Evolutionary conservation across 2,888 invertebrate genomes (phyloP), one percentile per base, ranked within the genome.

Genomic region (Subacronicta megacephala): DNA sequence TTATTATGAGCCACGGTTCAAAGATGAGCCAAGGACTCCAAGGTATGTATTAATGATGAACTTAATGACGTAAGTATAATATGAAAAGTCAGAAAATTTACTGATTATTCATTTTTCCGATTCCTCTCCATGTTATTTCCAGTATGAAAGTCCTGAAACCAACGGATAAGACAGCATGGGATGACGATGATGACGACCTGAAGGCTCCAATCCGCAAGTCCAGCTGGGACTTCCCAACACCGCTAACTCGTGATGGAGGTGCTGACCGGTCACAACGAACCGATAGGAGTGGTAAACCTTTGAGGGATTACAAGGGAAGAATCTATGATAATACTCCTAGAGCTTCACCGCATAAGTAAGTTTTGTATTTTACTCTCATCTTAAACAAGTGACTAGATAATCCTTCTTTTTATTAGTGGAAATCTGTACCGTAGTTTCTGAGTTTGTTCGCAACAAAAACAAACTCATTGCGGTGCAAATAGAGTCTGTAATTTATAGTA

Each of bases 181-280:
- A 97, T 35, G 94, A 94, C 75, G 97, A 97, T 62, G 98, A 97
- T 66, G 98, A 98, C 68, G 97, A 97, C 44, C 93, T 95, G 4
- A 95, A 95, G 33, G 90, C 91, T 5, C 95, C 95, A 1, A 84
- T 95, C 0, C 95, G 95, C 55, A 96, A 96, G 74, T 98, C 98
- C 0, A 96, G 96, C 47, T 99, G 99, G 99, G 99, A 99, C 89
- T 96, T 97, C 82, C 98, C 98, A 0, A 99, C 99, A 0, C 99
- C 99, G 0, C 95, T 95, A 72, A 92, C 95, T 0, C 85, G 50
- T 76, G 95, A 82, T 0, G 33, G 17, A 7, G 75, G 81, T 3
- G 54, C 44, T 72, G 92, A 95, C 72, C 76, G 95, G 80, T 86
- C 92, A 5, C 78, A 87, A 70, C 64, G 95, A 47, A 91, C 86